phyloP scores from a whole-genome alignment of 2,888 invertebrate species.

The Axea sp. region DNA sequence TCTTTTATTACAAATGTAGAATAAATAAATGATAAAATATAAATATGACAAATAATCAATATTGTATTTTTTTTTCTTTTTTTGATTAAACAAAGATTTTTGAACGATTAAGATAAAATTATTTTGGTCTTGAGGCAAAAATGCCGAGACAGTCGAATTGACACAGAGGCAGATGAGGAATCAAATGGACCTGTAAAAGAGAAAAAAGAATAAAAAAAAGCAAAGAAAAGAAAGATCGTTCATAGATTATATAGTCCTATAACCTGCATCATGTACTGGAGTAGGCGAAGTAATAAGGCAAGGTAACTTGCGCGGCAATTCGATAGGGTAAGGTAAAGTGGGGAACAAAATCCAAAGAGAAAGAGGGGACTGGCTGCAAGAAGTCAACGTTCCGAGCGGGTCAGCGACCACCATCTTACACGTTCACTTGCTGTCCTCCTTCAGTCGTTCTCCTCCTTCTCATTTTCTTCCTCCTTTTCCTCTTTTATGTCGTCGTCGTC shows the following conservation, averaged over 20 bases:
- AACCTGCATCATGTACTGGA: constrained; percentile 46
- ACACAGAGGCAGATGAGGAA: constrained; percentile 30
- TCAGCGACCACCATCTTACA: constrained; percentile 78
- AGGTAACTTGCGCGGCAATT: constrained; percentile 66
- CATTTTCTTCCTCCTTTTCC: constrained; percentile 63
- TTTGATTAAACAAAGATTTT: neutral
- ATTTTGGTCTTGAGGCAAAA: constrained; percentile 23
- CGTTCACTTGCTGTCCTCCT: constrained; percentile 68
- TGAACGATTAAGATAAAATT: constrained; percentile 3
- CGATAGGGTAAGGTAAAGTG: constrained; percentile 67
- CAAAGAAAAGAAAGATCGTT: constrained; percentile 30
- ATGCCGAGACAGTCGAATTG: constrained; percentile 28
- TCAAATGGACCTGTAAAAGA: constrained; percentile 23
- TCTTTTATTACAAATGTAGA: too few species aligned
- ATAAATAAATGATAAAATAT: too few species aligned
- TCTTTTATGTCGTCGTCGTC: constrained; percentile 53
- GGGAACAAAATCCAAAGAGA: constrained; percentile 73
- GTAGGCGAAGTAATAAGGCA: constrained; percentile 65
- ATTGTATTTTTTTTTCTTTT: too few species aligned
- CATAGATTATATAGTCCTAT: constrained; percentile 43
- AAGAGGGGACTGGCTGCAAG: constrained; percentile 77
- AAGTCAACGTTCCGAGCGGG: constrained; percentile 79
- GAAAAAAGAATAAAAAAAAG: constrained; percentile 16
- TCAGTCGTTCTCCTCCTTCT: constrained; percentile 61
- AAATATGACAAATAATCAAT: too few species aligned